Evolutionary conservation across 2,113 vertebrate genomes (phyloP), one percentile per base, ranked within the genome.

Genomic region (Caranx ignobilis): DNA sequence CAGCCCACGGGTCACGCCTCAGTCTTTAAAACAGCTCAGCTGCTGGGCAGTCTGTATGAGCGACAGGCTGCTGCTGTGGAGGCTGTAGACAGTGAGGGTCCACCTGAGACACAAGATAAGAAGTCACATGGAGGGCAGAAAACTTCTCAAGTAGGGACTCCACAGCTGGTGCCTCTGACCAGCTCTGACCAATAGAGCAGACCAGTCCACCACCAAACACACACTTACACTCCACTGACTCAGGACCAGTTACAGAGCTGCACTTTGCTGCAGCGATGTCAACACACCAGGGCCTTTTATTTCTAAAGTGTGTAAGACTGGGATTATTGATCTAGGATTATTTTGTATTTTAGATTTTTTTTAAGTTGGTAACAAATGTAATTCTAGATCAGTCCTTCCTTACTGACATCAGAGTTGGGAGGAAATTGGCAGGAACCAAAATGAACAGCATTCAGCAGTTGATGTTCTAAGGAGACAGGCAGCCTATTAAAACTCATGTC

Each of bases 21-120:
- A 2, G 96, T 98, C 89, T 98, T 96, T 92, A 95, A 95, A 92
- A 99, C 97, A 47, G 95, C 97, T 84, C 97, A 97, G 7, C 94
- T 99, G 65, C 96, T 99, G 87, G 96, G 97, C 71, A 96, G 95
- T 1, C 91, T 97, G 69, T 82, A 95, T 1, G 97, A 98, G 88
- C 95, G 93, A 57, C 95, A 96, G 21, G 93, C 93, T 1, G 77
- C 95, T 9, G 90, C 79, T 0, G 81, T 78, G 43, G 70, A 50
- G 31, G 31, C 39, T 6, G 64, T 62, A 4, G 84, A 84, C 50
- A 21, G 57, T 12, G 59, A 64, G 52, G 77, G 45, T 10, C 68
- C 9, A 0, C 55, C 6, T 91, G 94, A 94, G 95, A 89, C 90
- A 87, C 3, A 41, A 1, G 47, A 71, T 16, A 81, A 79, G 43